Percentiles rank a stretch among this genome's conserved stretches.
These are phyloP conservation scores for Trachelus stipa DNA, from an alignment of 2,888 invertebrate species.

Conservation along the genomic window DNA sequence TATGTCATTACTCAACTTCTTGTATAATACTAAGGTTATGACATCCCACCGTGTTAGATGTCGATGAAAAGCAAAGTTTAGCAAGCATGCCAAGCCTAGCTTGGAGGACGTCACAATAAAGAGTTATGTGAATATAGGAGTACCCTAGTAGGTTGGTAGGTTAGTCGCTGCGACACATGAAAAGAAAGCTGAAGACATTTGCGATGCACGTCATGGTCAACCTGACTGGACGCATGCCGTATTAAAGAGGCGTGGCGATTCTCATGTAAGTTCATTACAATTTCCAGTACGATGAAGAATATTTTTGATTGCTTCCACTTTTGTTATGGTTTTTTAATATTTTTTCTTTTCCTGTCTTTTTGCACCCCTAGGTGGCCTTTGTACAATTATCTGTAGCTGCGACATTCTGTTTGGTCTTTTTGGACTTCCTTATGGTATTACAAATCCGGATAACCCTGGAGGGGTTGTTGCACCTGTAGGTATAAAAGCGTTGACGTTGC, in stretches of 20 bases:
- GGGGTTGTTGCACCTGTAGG: constrained; percentile 33
- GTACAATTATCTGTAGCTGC: background rate
- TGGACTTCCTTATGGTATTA: background rate
- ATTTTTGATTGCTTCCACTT: background rate
- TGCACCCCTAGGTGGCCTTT: background rate
- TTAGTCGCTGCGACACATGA: background rate
- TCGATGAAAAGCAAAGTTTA: background rate
- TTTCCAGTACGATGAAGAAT: background rate
- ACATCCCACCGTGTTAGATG: background rate
- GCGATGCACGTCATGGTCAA: constrained; percentile 11
- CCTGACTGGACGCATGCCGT: background rate
- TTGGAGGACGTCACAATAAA: background rate
- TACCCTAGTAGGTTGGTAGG: background rate
- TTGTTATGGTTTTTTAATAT: background rate
- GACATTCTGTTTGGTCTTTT: background rate
- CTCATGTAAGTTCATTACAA: background rate
- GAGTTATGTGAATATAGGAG: background rate
- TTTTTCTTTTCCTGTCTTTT: background rate
- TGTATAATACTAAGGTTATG: background rate
- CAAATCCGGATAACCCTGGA: constrained; percentile 34
- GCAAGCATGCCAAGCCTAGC: background rate
- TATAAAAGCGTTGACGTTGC: constrained; percentile 42
- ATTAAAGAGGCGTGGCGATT: constrained; percentile 1
- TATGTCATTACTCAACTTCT: background rate
- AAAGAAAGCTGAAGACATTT: constrained; percentile 10